phyloP scores from a whole-genome alignment of 2,113 vertebrate species.

The Pyxicephalus adspersus region DNA sequence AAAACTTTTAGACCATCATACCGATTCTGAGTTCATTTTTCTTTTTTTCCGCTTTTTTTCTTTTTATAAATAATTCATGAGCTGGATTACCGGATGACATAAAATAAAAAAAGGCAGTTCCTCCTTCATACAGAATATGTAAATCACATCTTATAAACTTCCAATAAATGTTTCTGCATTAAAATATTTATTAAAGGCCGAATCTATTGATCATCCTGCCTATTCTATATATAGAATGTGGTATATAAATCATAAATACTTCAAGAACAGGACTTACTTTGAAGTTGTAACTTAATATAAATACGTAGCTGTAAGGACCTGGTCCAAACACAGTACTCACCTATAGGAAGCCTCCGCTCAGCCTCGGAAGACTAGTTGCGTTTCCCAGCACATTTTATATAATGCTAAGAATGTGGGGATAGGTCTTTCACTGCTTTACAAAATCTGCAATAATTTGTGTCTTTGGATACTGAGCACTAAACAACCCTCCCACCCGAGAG shows the following conservation, averaged over 20 bases:
- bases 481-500: too few relatives aligned
- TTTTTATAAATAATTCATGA: constrained; percentile 65
- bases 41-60: constrained; percentile 62
- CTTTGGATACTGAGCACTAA: too few relatives aligned
- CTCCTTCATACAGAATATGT: constrained; percentile 38
- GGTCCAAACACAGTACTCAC: too few relatives aligned
- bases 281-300: not conserved
- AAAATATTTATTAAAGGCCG: constrained; percentile 39
- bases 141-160: constrained; percentile 8
- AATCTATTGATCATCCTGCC: not conserved
- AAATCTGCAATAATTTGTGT: too few relatives aligned
- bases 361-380: too few relatives aligned
- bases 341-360: too few relatives aligned
- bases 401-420: too few relatives aligned
- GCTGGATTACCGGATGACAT: constrained; percentile 60
- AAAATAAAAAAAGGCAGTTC: constrained; percentile 3
- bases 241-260: constrained; percentile 18
- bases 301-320: too few relatives aligned
- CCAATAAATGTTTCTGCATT: constrained; percentile 32
- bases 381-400: too few relatives aligned
- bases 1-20: constrained; percentile 73
- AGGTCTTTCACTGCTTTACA: too few relatives aligned
- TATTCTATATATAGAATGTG: not conserved
- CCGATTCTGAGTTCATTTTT: constrained; percentile 63
- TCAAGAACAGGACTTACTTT: not conserved